phyloP scores from a whole-genome alignment of 2,797 vertebrate genomes.

The Rhabdophis nuchalis region DNA sequence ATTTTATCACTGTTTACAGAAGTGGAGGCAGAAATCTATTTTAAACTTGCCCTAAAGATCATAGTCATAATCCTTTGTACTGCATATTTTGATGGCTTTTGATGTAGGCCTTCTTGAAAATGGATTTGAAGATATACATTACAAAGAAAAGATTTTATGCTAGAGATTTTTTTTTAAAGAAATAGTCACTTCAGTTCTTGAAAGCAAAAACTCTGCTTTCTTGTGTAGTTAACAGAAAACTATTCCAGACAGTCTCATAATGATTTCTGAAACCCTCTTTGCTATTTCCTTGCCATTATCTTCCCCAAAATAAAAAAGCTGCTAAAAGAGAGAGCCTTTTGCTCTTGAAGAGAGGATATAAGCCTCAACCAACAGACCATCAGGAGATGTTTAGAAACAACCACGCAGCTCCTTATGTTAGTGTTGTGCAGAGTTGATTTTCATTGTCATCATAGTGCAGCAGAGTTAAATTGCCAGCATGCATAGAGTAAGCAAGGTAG shows the following conservation, averaged over 20 bases:
- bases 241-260: not conserved
- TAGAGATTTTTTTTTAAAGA: not conserved
- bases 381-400: conserved; percentile 47
- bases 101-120: not conserved
- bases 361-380: conserved; percentile 19
- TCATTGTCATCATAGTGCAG: conserved; percentile 48
- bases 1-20: not conserved
- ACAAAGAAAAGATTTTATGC: not conserved
- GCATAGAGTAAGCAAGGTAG: not conserved
- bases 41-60: not conserved
- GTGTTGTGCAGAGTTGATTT: conserved; percentile 35
- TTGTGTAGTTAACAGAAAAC: not conserved
- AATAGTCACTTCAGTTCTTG: not conserved
- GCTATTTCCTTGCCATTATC: not conserved
- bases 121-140: not conserved
- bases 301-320: fast-evolving
- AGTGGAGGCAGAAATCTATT: not conserved
- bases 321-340: not conserved
- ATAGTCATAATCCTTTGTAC: not conserved
- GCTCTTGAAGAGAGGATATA: not conserved
- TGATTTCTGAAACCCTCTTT: fast-evolving
- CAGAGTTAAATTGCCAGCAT: conserved; percentile 28
- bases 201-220: not conserved
- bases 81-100: not conserved
- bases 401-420: conserved; percentile 36